Conservation (phyloP, 2,888 invertebrate genomes). For the Drosophila monieri region DNA sequence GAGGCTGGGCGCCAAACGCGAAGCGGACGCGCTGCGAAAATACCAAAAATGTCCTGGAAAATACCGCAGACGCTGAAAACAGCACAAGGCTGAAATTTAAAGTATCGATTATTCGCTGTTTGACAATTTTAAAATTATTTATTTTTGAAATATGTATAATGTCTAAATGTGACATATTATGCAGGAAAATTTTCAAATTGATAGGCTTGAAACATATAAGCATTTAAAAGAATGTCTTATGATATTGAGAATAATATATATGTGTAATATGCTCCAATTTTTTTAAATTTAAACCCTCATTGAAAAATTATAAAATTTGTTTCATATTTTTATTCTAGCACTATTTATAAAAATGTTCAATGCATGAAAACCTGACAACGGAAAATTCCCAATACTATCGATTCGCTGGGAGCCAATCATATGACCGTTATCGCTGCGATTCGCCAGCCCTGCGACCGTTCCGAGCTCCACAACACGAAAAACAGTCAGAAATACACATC, state of each 20-base stretch:
- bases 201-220: not conserved
- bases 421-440: slow-evolving; percentile 27
- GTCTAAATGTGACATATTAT: not conserved
- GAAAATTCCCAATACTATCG: slow-evolving; percentile 5
- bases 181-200: not conserved
- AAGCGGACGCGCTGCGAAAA: slow-evolving; percentile 15
- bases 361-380: not conserved
- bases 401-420: slow-evolving; percentile 5
- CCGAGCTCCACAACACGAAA: slow-evolving; percentile 37
- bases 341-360: too few species aligned
- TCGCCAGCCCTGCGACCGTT: slow-evolving; percentile 36
- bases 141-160: not conserved
- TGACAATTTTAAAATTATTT: not conserved
- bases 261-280: not conserved
- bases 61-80: not conserved
- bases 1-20: slow-evolving; percentile 18
- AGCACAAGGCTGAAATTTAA: not conserved
- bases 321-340: not conserved
- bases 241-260: not conserved
- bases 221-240: not conserved
- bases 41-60: slow-evolving; percentile 14
- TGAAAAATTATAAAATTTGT: not conserved
- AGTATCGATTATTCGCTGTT: slow-evolving; percentile 3
- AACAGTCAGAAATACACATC: slow-evolving; percentile 53
- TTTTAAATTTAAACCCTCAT: not conserved